These are phyloP conservation scores for Clistopyga incitator DNA, from an alignment of 2,888 invertebrate species.

Conservation along the genomic window DNA sequence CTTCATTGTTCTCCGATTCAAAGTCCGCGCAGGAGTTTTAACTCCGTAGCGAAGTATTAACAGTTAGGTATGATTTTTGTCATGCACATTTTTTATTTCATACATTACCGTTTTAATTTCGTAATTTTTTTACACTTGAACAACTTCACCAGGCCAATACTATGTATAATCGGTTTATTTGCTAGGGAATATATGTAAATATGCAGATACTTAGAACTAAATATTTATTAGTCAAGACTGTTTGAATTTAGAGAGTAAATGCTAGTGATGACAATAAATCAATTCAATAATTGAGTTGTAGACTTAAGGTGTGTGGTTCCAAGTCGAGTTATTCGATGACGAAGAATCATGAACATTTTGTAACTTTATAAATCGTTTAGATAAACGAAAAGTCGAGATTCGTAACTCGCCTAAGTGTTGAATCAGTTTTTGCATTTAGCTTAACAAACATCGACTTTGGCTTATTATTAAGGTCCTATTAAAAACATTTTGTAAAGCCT, in stretches of 20 bases:
- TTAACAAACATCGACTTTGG: constrained; percentile 31
- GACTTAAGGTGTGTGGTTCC: constrained; percentile 16
- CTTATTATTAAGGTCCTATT: constrained; percentile 6
- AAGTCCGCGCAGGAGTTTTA: constrained; percentile 6
- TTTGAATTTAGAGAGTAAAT: constrained; percentile 13
- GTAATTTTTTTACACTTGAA: constrained; percentile 50
- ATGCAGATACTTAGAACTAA: constrained; percentile 39
- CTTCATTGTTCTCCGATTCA: neutral
- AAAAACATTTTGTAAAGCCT: constrained; percentile 52
- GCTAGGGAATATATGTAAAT: constrained; percentile 45
- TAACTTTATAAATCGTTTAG: neutral
- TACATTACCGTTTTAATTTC: constrained; percentile 37
- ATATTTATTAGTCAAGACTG: constrained; percentile 47
- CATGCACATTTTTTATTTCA: constrained; percentile 34
- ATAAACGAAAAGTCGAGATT: neutral
- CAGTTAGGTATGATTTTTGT: constrained; percentile 44
- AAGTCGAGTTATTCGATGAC: neutral
- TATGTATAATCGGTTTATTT: constrained; percentile 30
- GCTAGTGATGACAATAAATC: constrained; percentile 8
- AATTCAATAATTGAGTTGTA: constrained; percentile 4
- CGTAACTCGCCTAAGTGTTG: neutral
- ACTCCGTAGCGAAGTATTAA: constrained; percentile 55
- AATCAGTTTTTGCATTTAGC: constrained; percentile 5
- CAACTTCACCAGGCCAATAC: constrained; percentile 45
- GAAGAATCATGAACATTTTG: neutral